Conservation (phyloP, 2,797 vertebrate species). For the Cyprinella venusta region DNA sequence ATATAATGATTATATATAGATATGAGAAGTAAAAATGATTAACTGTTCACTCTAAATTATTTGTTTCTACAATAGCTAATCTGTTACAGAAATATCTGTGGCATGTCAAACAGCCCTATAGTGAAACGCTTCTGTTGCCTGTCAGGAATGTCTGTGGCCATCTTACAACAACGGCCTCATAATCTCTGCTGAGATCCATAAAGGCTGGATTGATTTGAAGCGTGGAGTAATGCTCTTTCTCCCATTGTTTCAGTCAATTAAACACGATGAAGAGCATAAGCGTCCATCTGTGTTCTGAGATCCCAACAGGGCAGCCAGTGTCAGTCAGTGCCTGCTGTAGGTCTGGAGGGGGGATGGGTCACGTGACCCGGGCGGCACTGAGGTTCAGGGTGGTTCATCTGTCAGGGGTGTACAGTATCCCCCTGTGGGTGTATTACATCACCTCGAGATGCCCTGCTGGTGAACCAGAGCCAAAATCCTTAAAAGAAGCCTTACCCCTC, state of each 20-base stretch:
- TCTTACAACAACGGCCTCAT: slow-evolving; percentile 76
- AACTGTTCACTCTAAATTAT: neutral
- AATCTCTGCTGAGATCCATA: slow-evolving; percentile 74
- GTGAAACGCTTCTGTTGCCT: neutral
- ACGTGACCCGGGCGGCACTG: slow-evolving; percentile 30
- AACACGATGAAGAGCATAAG: slow-evolving; percentile 26
- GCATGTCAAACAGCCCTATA: neutral
- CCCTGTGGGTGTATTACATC: slow-evolving; percentile 58
- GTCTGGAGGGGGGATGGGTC: neutral
- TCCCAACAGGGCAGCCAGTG: slow-evolving; percentile 41
- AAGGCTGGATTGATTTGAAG: slow-evolving; percentile 75
- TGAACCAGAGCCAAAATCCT: slow-evolving; percentile 40
- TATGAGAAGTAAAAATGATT: neutral
- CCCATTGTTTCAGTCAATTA: slow-evolving; percentile 57
- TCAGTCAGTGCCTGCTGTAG: slow-evolving; percentile 29
- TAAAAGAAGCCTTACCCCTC: slow-evolving; percentile 39
- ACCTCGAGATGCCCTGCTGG: slow-evolving; percentile 49
- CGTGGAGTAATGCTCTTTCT: slow-evolving; percentile 56
- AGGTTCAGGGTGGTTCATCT: slow-evolving; percentile 52
- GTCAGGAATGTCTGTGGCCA: slow-evolving; percentile 58
- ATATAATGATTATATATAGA: neutral
- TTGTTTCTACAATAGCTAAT: neutral
- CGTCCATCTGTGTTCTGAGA: slow-evolving; percentile 55
- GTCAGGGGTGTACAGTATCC: slow-evolving; percentile 52
- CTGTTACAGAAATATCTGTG: neutral